These are phyloP conservation scores for Tragulus kanchil DNA, from an alignment of 2,113 vertebrate genomes.

Conservation along the genomic window DNA sequence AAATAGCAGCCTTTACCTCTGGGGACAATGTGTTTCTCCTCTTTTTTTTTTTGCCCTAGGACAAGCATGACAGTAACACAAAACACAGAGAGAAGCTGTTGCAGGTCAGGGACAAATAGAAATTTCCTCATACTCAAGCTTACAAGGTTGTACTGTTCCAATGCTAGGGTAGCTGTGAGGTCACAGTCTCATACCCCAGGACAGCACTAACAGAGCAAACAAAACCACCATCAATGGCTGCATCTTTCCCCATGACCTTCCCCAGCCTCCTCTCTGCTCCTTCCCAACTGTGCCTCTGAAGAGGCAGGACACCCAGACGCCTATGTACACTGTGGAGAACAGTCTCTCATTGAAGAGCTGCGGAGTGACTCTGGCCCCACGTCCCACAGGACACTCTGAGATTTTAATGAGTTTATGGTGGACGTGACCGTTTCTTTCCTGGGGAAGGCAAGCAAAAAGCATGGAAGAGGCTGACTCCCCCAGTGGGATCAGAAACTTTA, in stretches of 20 bases:
- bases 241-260: background rate
- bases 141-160: background rate
- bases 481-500: background rate
- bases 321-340: background rate
- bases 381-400: background rate
- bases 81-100: background rate
- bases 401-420: background rate
- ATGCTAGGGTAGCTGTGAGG: background rate
- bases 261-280: background rate
- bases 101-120: background rate
- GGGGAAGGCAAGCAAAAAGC: background rate
- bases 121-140: background rate
- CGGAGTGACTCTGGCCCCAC: background rate
- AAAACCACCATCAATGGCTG: background rate
- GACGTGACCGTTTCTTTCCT: conserved; percentile 38
- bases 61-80: conserved; percentile 9
- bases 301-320: conserved; percentile 56
- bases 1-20: background rate
- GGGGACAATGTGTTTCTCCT: background rate
- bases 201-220: background rate
- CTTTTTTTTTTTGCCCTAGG: background rate
- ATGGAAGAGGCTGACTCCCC: rapidly evolving
- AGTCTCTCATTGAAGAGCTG: background rate
- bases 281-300: conserved; percentile 7
- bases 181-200: background rate